Evolutionary conservation across 2,797 vertebrate genomes (phyloP).

Genomic region (Paguma larvata): DNA sequence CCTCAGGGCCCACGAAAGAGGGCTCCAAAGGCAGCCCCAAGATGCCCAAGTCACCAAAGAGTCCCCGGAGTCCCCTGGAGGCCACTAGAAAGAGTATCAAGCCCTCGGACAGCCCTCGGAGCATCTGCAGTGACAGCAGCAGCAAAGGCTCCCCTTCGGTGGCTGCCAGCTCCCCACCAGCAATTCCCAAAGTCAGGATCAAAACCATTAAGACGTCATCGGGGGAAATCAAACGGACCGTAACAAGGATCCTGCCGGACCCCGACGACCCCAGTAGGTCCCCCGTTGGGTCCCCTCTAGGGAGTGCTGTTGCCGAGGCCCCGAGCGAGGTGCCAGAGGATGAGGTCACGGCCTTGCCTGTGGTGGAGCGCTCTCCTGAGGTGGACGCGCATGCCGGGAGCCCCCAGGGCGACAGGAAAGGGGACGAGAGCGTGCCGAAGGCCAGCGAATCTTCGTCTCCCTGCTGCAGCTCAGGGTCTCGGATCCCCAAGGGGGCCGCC

Average conservation of each 20-base stretch:
- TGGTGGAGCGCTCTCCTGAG: slow-evolving; percentile 74
- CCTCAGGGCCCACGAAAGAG: slow-evolving; percentile 88
- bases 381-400: slow-evolving; percentile 68
- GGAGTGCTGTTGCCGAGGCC: slow-evolving; percentile 89
- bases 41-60: slow-evolving; percentile 95
- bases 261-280: slow-evolving; percentile 94
- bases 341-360: slow-evolving; percentile 77
- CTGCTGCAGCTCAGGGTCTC: slow-evolving; percentile 80
- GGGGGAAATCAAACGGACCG: slow-evolving; percentile 97
- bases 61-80: slow-evolving; percentile 96
- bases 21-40: slow-evolving; percentile 92
- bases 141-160: slow-evolving; percentile 95
- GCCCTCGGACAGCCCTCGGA: slow-evolving; percentile 95
- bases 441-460: slow-evolving; percentile 79
- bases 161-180: slow-evolving; percentile 93
- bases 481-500: slow-evolving; percentile 84
- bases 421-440: slow-evolving; percentile 79
- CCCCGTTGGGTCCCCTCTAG: slow-evolving; percentile 92
- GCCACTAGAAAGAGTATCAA: slow-evolving; percentile 92
- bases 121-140: slow-evolving; percentile 96
- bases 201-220: slow-evolving; percentile 98
- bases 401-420: slow-evolving; percentile 85
- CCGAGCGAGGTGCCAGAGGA: slow-evolving; percentile 85
- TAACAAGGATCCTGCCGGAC: slow-evolving; percentile 96
- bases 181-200: slow-evolving; percentile 97